A percentile compares a stretch with the other conserved stretches of the same genome.
Conservation (phyloP, 2,113 vertebrate genomes). For the Triplophysa siluroides region DNA sequence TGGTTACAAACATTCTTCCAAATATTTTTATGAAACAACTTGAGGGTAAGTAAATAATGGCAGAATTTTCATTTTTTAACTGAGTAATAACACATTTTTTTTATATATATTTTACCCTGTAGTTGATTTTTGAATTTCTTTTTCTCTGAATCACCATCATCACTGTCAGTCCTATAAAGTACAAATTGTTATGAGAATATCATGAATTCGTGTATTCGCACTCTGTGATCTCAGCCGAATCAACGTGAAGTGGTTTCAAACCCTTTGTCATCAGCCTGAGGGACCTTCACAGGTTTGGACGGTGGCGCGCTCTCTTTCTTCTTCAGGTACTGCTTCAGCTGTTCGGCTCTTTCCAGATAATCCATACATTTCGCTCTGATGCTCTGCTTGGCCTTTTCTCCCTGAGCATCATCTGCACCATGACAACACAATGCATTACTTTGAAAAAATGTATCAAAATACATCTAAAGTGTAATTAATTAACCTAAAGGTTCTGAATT, state of each 20-base stretch:
- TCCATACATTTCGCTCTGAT: conserved; percentile 93
- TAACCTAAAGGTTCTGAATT: background rate
- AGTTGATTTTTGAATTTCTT: conserved; percentile 96
- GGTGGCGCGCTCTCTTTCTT: conserved; percentile 82
- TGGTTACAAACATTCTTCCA: no score
- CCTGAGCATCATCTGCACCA: conserved; percentile 89
- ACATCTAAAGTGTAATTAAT: background rate
- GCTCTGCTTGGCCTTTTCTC: conserved; percentile 93
- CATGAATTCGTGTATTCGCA: background rate
- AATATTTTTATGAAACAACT: no score
- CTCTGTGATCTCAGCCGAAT: background rate
- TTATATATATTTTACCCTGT: conserved; percentile 80
- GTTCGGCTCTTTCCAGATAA: conserved; percentile 94
- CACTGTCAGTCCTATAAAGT: conserved; percentile 85
- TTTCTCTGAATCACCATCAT: conserved; percentile 93
- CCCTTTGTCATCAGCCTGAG: conserved; percentile 87
- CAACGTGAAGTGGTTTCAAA: conserved; percentile 12
- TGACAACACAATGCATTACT: background rate
- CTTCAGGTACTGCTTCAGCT: conserved; percentile 92
- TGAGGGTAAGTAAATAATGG: no score
- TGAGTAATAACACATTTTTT: no score
- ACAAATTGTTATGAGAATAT: background rate
- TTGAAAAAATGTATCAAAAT: background rate
- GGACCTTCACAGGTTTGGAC: conserved; percentile 87
- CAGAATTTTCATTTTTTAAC: no score